phyloP scores from a whole-genome alignment of 2,113 vertebrate species.

The Danio rerio region DNA sequence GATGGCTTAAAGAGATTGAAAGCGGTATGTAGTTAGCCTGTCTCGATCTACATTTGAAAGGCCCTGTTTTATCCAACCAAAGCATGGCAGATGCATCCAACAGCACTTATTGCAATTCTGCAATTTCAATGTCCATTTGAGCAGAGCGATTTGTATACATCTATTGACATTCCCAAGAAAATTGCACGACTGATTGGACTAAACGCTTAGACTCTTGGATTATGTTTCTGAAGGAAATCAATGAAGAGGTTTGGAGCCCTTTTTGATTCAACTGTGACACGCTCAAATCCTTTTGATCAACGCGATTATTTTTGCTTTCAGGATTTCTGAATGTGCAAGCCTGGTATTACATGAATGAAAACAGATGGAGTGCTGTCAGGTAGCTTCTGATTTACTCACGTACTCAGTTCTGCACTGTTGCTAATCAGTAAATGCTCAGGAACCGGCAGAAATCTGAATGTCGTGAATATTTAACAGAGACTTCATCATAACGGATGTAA shows the following conservation, averaged over 20 bases:
- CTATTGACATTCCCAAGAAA: not conserved
- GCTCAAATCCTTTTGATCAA: not conserved
- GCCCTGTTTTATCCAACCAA: not conserved
- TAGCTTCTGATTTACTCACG: not conserved
- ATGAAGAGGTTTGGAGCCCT: not conserved
- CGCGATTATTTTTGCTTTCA: not conserved
- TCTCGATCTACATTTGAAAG: constrained; percentile 23
- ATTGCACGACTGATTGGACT: constrained; percentile 2
- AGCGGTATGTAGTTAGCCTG: not conserved
- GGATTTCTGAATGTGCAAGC: not conserved
- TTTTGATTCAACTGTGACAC: not conserved
- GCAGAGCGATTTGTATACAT: constrained; percentile 8
- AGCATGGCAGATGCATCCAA: not conserved
- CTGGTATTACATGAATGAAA: not conserved
- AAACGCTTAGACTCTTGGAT: constrained; percentile 1
- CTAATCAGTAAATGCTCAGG: not conserved
- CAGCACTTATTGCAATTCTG: constrained; percentile 27
- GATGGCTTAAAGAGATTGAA: not conserved
- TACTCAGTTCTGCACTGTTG: not conserved
- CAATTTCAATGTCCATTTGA: constrained; percentile 26
- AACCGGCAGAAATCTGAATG: constrained; percentile 1
- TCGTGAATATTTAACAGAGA: constrained; percentile 13
- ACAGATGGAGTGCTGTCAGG: not conserved
- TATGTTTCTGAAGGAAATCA: not conserved
- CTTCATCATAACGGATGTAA: not conserved